Percentiles rank a stretch among this genome's conserved stretches.
These are phyloP conservation scores for Siniperca knerii DNA, from an alignment of 2,113 vertebrate genomes.

Conservation along the genomic window DNA sequence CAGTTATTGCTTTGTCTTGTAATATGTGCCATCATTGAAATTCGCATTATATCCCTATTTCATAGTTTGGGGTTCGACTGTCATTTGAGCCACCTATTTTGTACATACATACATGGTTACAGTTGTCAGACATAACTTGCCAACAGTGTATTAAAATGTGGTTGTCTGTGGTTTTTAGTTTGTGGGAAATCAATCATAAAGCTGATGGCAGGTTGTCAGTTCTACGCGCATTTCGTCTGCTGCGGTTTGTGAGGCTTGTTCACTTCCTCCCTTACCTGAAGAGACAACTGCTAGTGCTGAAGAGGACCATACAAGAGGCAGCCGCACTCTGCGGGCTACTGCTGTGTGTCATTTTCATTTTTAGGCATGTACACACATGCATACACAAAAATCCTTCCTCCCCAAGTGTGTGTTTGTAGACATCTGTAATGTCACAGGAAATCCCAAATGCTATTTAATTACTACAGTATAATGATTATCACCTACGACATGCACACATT, in stretches of 20 bases:
- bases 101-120: background rate
- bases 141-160: background rate
- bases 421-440: background rate
- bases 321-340: slow-evolving; percentile 89
- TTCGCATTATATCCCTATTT: too few species aligned
- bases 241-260: slow-evolving; percentile 88
- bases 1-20: background rate
- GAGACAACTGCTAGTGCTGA: slow-evolving; percentile 88
- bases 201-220: slow-evolving; percentile 86
- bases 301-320: slow-evolving; percentile 89
- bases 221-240: slow-evolving; percentile 86
- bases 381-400: background rate
- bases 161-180: slow-evolving; percentile 70
- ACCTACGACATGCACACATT: too few species aligned
- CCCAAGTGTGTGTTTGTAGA: background rate
- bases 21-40: too few species aligned
- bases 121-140: background rate
- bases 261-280: slow-evolving; percentile 88
- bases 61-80: too few species aligned
- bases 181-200: slow-evolving; percentile 91
- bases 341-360: slow-evolving; percentile 90
- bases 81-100: too few species aligned
- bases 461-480: background rate
- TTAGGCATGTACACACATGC: slow-evolving; percentile 79
- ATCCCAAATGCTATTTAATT: background rate